Conservation (phyloP, 2,113 vertebrate species). For the Emberiza fucata region DNA sequence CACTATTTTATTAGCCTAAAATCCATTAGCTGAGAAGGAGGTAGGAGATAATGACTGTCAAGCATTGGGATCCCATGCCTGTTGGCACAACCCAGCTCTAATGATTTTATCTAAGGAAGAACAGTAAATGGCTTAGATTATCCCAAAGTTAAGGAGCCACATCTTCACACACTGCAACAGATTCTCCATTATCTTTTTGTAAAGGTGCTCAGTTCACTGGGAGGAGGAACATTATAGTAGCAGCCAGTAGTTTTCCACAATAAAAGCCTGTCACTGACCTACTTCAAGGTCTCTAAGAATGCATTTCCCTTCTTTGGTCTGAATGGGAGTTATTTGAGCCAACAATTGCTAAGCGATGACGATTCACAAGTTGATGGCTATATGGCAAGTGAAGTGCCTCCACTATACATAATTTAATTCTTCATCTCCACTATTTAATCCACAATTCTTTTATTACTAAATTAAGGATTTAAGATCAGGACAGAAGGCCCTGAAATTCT, state of each 20-base stretch:
- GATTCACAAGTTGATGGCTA: not conserved
- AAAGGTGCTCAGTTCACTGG: not conserved
- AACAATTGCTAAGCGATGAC: not conserved
- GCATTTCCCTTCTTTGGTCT: not conserved
- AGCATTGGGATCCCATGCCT: not conserved
- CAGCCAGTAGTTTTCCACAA: not conserved
- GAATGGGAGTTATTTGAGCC: not conserved
- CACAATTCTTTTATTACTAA: not conserved
- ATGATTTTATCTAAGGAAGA: not conserved
- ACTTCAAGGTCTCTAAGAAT: not conserved
- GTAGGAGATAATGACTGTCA: not conserved
- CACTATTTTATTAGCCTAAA: not conserved
- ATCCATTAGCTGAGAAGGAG: not conserved
- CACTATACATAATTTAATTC: not conserved
- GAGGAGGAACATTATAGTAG: not conserved
- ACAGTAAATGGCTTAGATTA: not conserved
- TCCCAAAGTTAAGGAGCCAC: not conserved
- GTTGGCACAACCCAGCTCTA: not conserved
- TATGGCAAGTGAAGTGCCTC: not conserved
- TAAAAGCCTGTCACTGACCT: not conserved
- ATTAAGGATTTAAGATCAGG: not conserved
- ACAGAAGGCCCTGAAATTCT: not conserved
- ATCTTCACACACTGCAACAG: not conserved
- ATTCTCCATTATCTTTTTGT: not conserved
- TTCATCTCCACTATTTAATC: not conserved